Conservation (phyloP, 1,140 invertebrate species). For the Trichogramma pretiosum region DNA sequence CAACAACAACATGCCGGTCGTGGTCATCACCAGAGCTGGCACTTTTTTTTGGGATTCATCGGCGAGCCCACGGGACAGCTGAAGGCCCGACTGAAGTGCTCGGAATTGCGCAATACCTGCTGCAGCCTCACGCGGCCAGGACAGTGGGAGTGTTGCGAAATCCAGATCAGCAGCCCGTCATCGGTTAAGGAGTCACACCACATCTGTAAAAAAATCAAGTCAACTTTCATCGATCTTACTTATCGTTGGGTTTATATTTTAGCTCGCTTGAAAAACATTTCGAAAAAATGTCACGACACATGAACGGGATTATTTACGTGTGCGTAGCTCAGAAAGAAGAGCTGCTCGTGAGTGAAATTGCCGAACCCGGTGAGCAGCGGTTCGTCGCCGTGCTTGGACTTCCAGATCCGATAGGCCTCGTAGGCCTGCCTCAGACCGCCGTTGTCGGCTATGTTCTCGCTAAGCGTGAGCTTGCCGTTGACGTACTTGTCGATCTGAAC, state of each 20-base stretch:
- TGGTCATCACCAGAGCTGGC: slow-evolving; percentile 61
- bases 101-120: slow-evolving; percentile 75
- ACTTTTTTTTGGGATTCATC: slow-evolving; percentile 80
- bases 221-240: too few species aligned
- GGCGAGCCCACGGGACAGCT: slow-evolving; percentile 61
- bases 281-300: too few species aligned
- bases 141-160: slow-evolving; percentile 65
- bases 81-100: slow-evolving; percentile 75
- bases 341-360: slow-evolving; percentile 65
- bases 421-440: slow-evolving; percentile 75
- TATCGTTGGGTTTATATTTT: too few species aligned
- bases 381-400: slow-evolving; percentile 51
- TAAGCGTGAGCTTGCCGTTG: slow-evolving; percentile 70
- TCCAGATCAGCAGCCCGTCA: slow-evolving; percentile 54
- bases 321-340: slow-evolving; percentile 83
- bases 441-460: slow-evolving; percentile 88
- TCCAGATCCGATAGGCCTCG: slow-evolving; percentile 59
- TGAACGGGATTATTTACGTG: too few species aligned
- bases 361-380: slow-evolving; percentile 67
- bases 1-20: too few species aligned
- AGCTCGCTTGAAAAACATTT: too few species aligned
- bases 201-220: slow-evolving; percentile 47
- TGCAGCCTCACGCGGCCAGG: slow-evolving; percentile 67
- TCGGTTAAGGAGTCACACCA: slow-evolving; percentile 68
- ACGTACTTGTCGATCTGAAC: slow-evolving; percentile 51